These are phyloP conservation scores for Catostomus latipinnis DNA, from an alignment of 2,797 vertebrate species.

Conservation along the genomic window DNA sequence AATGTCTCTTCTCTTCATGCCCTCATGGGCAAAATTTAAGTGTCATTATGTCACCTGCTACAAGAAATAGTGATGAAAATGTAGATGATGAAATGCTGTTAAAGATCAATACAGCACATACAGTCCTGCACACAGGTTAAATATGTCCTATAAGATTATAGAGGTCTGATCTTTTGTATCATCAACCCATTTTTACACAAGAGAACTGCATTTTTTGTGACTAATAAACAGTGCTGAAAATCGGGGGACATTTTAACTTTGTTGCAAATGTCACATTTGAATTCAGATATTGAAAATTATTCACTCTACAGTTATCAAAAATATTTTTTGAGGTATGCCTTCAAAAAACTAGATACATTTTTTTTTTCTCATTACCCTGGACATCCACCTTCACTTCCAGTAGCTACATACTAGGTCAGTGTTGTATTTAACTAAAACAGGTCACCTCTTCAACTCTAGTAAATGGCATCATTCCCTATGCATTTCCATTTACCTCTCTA, in stretches of 20 bases:
- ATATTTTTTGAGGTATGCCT: neutral
- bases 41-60: neutral
- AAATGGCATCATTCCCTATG: constrained; percentile 61
- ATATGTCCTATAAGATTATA: neutral
- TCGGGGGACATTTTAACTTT: neutral
- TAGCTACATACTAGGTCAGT: constrained; percentile 5
- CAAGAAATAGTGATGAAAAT: neutral
- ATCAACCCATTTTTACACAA: neutral
- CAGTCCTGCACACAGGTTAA: neutral
- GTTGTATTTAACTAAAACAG: constrained; percentile 39
- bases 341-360: neutral
- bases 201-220: neutral
- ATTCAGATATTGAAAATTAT: constrained; percentile 4
- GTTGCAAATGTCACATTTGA: constrained; percentile 6
- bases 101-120: neutral
- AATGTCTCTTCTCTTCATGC: neutral
- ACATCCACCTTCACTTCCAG: constrained; percentile 11
- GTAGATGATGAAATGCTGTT: neutral
- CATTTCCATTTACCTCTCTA: constrained; percentile 46
- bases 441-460: constrained; percentile 43
- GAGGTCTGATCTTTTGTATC: neutral
- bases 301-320: neutral
- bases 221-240: neutral
- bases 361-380: neutral
- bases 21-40: neutral